These are phyloP conservation scores for Gallinago media DNA, from an alignment of 2,113 vertebrate genomes.

Conservation along the genomic window DNA sequence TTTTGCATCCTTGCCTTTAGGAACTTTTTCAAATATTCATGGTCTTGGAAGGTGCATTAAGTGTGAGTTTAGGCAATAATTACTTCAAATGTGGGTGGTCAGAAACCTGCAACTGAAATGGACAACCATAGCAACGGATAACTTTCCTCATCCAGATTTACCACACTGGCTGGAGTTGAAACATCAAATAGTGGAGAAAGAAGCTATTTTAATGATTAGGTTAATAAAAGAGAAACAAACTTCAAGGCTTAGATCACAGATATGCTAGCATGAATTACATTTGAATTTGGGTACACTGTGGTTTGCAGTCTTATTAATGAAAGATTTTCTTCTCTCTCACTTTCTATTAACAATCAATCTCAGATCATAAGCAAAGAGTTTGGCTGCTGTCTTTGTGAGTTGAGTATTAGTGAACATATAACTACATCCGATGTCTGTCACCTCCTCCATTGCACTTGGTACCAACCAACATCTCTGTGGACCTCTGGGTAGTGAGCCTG, in stretches of 20 bases:
- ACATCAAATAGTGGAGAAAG: background rate
- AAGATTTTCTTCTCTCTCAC: slow-evolving; percentile 23
- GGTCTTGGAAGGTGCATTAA: slow-evolving; percentile 69
- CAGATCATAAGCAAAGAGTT: slow-evolving; percentile 3
- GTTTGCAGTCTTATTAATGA: slow-evolving; percentile 51
- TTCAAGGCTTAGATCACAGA: slow-evolving; percentile 33
- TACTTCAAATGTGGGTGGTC: slow-evolving; percentile 59
- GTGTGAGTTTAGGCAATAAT: slow-evolving; percentile 67
- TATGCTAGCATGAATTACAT: slow-evolving; percentile 37
- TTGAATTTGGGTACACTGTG: slow-evolving; percentile 34
- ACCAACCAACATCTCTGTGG: background rate
- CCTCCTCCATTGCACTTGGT: background rate
- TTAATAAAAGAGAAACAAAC: background rate
- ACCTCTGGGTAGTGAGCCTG: background rate
- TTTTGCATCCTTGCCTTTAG: slow-evolving; percentile 74
- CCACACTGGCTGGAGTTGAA: background rate
- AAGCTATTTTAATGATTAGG: slow-evolving; percentile 33
- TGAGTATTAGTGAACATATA: background rate
- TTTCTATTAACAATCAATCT: background rate
- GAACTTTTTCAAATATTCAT: slow-evolving; percentile 76
- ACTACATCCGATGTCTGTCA: background rate
- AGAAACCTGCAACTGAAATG: slow-evolving; percentile 49
- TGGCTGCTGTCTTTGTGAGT: background rate
- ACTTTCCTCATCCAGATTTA: background rate
- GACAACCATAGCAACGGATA: slow-evolving; percentile 48